Percentiles rank a stretch among this genome's conserved stretches.
Conservation (phyloP, 2,113 vertebrate species). For the Pipra filicauda region DNA sequence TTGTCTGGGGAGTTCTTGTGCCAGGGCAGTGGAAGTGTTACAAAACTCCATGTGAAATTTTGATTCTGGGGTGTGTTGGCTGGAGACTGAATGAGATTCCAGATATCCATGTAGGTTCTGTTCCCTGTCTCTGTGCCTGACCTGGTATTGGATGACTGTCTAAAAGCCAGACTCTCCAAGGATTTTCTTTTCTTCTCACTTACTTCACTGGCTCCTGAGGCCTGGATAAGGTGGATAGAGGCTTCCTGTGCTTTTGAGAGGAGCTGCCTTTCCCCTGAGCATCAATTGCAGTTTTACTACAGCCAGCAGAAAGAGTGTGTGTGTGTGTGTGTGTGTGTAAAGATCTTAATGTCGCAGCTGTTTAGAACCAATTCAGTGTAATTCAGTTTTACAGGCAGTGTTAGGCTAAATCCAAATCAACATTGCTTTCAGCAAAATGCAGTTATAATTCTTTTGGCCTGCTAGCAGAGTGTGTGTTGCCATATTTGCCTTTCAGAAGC, state of each 20-base stretch:
- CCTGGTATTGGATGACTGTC: too few species aligned
- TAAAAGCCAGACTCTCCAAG: not conserved
- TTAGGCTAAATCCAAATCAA: conserved; percentile 66
- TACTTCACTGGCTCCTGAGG: not conserved
- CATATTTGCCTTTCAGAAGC: conserved; percentile 30
- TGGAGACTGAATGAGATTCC: not conserved
- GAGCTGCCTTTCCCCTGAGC: not conserved
- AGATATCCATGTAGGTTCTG: not conserved
- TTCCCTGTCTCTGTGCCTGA: not conserved
- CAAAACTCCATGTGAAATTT: not conserved
- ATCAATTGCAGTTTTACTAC: not conserved
- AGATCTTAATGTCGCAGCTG: not conserved
- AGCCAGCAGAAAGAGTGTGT: not conserved
- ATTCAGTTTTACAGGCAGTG: conserved; percentile 60
- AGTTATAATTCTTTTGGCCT: conserved; percentile 41
- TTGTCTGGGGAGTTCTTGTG: not conserved
- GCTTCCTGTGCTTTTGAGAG: not conserved
- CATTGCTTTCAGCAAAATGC: conserved; percentile 52
- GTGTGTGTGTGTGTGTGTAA: not conserved
- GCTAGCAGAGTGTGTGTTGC: conserved; percentile 23
- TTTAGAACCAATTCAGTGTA: conserved; percentile 28
- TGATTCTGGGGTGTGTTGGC: not conserved
- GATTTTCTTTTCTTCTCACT: not conserved
- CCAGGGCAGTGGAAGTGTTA: not conserved
- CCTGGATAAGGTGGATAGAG: not conserved